Conservation (phyloP, 2,888 invertebrate species). For the Temnothorax ravouxi region DNA sequence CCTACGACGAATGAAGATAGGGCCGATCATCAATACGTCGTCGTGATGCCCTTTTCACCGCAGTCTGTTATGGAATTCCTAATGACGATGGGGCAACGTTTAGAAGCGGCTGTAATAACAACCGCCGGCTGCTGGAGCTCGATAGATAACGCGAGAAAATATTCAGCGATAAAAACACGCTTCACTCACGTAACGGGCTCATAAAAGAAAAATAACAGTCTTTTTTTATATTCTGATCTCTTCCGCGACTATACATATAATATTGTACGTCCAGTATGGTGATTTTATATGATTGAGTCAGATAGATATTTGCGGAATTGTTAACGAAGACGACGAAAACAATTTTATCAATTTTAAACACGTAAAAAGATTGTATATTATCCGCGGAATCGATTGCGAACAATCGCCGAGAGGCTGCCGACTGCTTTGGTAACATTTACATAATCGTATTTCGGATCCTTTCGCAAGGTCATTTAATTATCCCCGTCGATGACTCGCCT, state of each 20-base stretch:
- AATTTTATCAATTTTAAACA: constrained; percentile 6
- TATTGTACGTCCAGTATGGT: not conserved
- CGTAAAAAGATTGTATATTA: not conserved
- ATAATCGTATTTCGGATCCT: constrained; percentile 48
- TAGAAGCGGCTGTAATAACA: constrained; percentile 64
- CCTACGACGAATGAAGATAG: not conserved
- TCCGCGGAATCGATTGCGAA: not conserved
- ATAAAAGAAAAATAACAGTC: constrained; percentile 48
- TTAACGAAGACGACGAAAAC: not conserved
- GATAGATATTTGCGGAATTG: not conserved
- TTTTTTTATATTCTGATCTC: not conserved
- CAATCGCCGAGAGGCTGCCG: constrained; percentile 3
- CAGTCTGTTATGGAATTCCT: constrained; percentile 73
- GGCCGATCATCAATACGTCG: constrained; percentile 22
- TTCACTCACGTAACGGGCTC: not conserved
- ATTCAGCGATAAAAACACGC: constrained; percentile 45
- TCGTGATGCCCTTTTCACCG: constrained; percentile 22
- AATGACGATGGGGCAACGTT: constrained; percentile 65
- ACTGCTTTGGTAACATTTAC: constrained; percentile 27
- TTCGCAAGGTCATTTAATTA: constrained; percentile 51
- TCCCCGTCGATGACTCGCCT: constrained; percentile 34
- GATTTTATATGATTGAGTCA: not conserved
- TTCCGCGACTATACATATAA: not conserved
- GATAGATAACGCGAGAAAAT: constrained; percentile 57
- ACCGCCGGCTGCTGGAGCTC: constrained; percentile 46